A percentile compares a stretch with the other conserved stretches of the same genome.
Evolutionary conservation across 2,113 vertebrate genomes (phyloP).

Genomic region (Tragelaphus scriptus): DNA sequence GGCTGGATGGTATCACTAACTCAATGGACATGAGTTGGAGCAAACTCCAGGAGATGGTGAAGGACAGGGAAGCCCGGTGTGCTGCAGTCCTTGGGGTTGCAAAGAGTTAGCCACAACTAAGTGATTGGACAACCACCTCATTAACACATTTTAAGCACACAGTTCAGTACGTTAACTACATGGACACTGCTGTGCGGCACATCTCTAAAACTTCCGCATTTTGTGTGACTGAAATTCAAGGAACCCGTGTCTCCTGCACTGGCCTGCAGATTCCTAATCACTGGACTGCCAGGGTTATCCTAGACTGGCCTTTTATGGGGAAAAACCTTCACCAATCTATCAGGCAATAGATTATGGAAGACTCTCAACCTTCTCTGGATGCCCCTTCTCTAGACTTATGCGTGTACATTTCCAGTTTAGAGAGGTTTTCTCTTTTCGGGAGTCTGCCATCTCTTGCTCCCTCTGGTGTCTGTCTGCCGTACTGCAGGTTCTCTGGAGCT

Average conservation of each 20-base stretch:
- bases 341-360: not conserved
- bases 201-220: not conserved
- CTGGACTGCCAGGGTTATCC: not conserved
- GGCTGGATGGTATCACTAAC: not conserved
- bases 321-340: not conserved
- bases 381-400: not conserved
- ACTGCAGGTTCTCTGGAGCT: not conserved
- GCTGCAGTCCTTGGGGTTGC: not conserved
- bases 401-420: not conserved
- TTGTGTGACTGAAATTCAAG: not conserved
- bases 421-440: not conserved
- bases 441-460: not conserved
- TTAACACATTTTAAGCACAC: not conserved
- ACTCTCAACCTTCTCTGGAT: not conserved
- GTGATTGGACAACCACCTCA: not conserved
- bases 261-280: not conserved
- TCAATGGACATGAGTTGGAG: not conserved
- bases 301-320: not conserved
- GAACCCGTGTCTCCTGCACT: not conserved
- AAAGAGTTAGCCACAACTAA: not conserved
- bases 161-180: not conserved
- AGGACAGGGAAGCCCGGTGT: not conserved
- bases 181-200: not conserved
- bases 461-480: not conserved
- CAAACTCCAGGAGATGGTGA: not conserved